Conservation (phyloP, 2,888 invertebrate species). For the Lymantria dispar region DNA sequence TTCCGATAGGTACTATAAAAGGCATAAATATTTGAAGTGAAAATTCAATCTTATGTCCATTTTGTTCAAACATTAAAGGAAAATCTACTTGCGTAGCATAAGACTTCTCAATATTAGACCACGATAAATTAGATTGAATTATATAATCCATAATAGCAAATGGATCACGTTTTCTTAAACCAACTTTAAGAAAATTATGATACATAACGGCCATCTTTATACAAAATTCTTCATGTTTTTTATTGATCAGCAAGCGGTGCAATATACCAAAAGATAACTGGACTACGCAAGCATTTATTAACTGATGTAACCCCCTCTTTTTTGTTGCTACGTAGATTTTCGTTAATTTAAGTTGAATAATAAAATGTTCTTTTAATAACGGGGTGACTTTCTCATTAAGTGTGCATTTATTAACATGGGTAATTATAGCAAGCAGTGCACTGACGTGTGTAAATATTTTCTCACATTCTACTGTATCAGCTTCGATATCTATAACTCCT, state of each 20-base stretch:
- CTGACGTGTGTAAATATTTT: constrained; percentile 26
- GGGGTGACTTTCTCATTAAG: constrained; percentile 30
- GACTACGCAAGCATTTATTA: constrained; percentile 11
- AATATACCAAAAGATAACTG: constrained; percentile 8
- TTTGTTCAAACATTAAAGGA: too few species aligned
- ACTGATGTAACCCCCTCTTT: constrained; percentile 4
- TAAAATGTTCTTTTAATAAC: constrained; percentile 21
- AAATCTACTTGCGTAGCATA: too few species aligned
- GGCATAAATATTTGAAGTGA: too few species aligned
- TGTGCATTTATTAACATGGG: constrained; percentile 23
- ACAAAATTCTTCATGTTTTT: too few species aligned
- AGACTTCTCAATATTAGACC: too few species aligned
- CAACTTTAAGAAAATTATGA: constrained; percentile 25
- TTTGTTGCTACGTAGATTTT: constrained; percentile 13
- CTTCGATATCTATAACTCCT: constrained; percentile 26
- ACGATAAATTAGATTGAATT: too few species aligned
- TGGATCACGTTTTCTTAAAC: constrained; percentile 31
- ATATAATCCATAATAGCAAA: constrained; percentile 30
- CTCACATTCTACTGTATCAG: constrained; percentile 22
- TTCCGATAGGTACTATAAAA: not conserved
- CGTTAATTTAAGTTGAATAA: constrained; percentile 13
- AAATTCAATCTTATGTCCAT: too few species aligned
- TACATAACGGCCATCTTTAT: too few species aligned
- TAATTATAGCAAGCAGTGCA: constrained; percentile 27
- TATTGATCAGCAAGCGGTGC: constrained; percentile 11